Conservation (phyloP, 2,888 invertebrate species). For the Watsonalla cultraria region DNA sequence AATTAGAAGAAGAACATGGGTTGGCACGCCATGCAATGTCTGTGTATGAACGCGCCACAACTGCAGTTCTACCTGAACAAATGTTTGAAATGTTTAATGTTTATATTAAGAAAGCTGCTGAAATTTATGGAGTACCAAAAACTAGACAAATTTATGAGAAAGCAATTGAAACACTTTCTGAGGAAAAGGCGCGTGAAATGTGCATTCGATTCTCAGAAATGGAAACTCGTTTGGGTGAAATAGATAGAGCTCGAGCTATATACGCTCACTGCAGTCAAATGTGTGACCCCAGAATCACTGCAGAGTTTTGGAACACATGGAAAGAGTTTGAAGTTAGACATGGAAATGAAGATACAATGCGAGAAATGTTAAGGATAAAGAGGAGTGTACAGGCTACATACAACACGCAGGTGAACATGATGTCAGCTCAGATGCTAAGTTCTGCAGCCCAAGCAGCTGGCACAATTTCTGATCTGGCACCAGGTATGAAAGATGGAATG, state of each 20-base stretch:
- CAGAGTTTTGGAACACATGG: conserved; percentile 99
- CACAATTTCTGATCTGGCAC: conserved; percentile 85
- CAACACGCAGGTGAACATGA: conserved; percentile 99
- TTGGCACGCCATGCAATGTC: conserved; percentile 98
- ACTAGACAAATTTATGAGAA: conserved; percentile 98
- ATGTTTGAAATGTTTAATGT: conserved; percentile 99
- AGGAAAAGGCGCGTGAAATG: conserved; percentile 96
- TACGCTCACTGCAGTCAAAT: conserved; percentile 99
- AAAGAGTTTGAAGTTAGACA: conserved; percentile 99
- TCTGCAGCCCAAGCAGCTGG: conserved; percentile 83
- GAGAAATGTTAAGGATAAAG: conserved; percentile 98
- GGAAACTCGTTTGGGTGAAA: conserved; percentile 98
- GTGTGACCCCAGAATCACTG: conserved; percentile 97
- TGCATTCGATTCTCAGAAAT: conserved; percentile 97
- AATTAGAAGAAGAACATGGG: conserved; percentile 98
- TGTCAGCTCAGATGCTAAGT: conserved; percentile 98
- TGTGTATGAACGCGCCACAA: conserved; percentile 98
- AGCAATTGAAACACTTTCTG: conserved; percentile 95
- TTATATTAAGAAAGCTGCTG: conserved; percentile 98
- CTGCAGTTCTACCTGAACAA: conserved; percentile 94
- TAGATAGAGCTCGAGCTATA: conserved; percentile 97
- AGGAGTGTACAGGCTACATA: conserved; percentile 98
- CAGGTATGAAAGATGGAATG: conserved; percentile 92
- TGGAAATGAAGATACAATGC: conserved; percentile 99
- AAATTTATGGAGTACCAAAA: conserved; percentile 97